phyloP scores from a whole-genome alignment of 1,140 invertebrate genomes.

The Cotesia glomerata region DNA sequence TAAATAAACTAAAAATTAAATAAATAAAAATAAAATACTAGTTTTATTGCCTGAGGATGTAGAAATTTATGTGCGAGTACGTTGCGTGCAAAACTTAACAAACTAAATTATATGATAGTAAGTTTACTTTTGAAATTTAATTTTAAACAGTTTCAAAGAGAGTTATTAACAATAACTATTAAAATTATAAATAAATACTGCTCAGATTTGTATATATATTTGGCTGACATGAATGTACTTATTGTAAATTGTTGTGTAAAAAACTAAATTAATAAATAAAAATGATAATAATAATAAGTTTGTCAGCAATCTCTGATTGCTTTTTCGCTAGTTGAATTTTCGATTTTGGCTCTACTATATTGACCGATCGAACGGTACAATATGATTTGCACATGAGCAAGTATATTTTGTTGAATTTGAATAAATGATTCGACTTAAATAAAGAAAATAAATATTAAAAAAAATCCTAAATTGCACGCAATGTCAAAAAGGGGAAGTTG shows the following conservation, averaged over 20 bases:
- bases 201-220: slow-evolving; percentile 36
- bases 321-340: slow-evolving; percentile 30
- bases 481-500: slow-evolving; percentile 41
- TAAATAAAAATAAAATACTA: slow-evolving; percentile 48
- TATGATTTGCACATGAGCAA: neutral
- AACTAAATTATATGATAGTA: neutral
- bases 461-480: slow-evolving; percentile 49
- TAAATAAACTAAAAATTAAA: slow-evolving; percentile 7
- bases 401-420: slow-evolving; percentile 7
- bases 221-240: slow-evolving; percentile 44
- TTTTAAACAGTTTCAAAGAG: neutral
- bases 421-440: neutral
- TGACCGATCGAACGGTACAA: neutral
- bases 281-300: slow-evolving; percentile 8
- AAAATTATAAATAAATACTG: slow-evolving; percentile 16
- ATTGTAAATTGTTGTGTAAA: slow-evolving; percentile 52
- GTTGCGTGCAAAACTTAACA: slow-evolving; percentile 53
- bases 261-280: slow-evolving; percentile 22
- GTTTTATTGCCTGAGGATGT: slow-evolving; percentile 61
- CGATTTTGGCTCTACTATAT: slow-evolving; percentile 31
- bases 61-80: slow-evolving; percentile 58
- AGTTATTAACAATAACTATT: neutral
- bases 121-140: neutral
- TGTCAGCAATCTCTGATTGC: slow-evolving; percentile 15
- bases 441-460: neutral